Conservation (phyloP, 1,140 invertebrate genomes). For the Drosophila mayri region DNA sequence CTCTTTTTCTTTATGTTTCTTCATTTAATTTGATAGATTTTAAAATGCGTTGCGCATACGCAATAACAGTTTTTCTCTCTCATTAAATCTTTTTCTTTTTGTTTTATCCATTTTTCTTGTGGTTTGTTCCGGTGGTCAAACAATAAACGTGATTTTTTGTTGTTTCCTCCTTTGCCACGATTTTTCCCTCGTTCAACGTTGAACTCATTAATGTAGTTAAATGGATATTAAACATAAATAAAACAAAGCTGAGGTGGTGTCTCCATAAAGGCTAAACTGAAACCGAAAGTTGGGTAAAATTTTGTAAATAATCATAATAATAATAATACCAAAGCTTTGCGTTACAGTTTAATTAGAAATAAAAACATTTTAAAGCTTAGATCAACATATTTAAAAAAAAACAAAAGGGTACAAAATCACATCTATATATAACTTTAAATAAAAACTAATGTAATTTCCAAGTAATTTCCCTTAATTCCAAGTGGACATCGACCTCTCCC, state of each 20-base stretch:
- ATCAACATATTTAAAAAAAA: no score
- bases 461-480: not conserved
- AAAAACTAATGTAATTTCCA: not conserved
- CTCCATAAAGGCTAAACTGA: conserved; percentile 25
- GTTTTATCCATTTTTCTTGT: conserved; percentile 11
- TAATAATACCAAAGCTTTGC: not conserved
- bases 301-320: conserved; percentile 1
- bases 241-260: conserved; percentile 31
- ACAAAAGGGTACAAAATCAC: no score
- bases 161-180: conserved; percentile 4
- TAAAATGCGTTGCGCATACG: conserved; percentile 49
- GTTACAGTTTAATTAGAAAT: not conserved
- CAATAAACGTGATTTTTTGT: conserved; percentile 67
- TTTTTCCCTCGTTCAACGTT: conserved; percentile 24
- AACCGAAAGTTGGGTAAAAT: conserved; percentile 27
- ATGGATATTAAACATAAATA: conserved; percentile 77
- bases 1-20: not conserved
- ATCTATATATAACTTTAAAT: not conserved
- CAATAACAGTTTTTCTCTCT: conserved; percentile 31
- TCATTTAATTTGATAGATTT: conserved; percentile 37
- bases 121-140: conserved; percentile 60
- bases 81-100: conserved; percentile 43
- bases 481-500: conserved; percentile 5
- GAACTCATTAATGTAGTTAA: conserved; percentile 77
- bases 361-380: not conserved